Conservation (phyloP, 2,113 vertebrate species). For the Dicrurus megarhynchus region DNA sequence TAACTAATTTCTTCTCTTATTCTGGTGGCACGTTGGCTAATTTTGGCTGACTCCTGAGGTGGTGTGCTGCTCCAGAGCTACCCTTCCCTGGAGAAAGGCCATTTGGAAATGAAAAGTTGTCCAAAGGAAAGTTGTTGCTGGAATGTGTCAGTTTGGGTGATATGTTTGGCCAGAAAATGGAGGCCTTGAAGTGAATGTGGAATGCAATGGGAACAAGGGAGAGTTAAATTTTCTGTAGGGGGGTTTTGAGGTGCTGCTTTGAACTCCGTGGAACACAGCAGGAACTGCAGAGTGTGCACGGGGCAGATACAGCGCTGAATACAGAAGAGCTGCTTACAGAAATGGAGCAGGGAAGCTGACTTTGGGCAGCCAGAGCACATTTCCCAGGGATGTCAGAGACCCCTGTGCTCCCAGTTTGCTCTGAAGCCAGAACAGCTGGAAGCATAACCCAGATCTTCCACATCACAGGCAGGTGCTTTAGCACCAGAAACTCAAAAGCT, state of each 20-base stretch:
- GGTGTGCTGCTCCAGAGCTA: background rate
- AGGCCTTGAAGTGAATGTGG: background rate
- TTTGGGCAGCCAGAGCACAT: background rate
- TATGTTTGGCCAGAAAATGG: background rate
- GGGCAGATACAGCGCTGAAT: rapidly evolving
- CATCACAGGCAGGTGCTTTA: rapidly evolving
- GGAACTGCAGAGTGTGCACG: rapidly evolving
- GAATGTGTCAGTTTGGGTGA: background rate
- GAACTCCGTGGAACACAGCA: rapidly evolving
- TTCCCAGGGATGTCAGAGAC: background rate
- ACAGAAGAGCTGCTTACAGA: background rate
- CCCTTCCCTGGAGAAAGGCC: background rate
- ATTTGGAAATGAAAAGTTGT: background rate
- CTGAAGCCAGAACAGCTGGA: slow-evolving; percentile 4
- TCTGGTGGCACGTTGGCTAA: background rate
- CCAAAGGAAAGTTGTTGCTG: background rate
- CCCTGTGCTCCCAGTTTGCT: background rate
- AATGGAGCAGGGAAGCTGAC: background rate
- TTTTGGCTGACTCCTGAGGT: background rate
- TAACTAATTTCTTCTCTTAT: background rate
- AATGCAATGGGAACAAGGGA: background rate
- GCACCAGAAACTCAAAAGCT: background rate
- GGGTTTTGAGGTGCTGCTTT: background rate
- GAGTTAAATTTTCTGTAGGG: background rate
- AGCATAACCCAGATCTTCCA: background rate